phyloP scores from a whole-genome alignment of 2,113 vertebrate species.

The Odocoileus virginianus region DNA sequence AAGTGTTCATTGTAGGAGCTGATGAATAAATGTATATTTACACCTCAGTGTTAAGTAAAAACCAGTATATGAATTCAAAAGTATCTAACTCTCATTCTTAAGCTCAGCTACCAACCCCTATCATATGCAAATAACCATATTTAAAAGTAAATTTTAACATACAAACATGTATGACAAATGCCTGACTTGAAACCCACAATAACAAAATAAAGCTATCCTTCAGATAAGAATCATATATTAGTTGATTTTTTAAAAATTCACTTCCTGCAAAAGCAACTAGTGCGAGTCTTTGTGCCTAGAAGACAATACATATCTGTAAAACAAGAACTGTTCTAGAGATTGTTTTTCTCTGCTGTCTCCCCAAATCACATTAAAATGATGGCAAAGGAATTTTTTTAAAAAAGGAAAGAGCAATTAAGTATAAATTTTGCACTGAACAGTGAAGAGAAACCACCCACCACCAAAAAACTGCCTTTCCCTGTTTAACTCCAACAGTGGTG shows the following conservation, averaged over 20 bases:
- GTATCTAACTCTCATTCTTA: neutral
- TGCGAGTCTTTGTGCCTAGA: neutral
- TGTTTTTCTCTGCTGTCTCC: neutral
- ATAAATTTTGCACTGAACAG: neutral
- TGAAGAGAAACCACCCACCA: neutral
- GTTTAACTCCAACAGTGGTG: neutral
- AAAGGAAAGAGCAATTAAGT: neutral
- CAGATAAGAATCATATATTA: neutral
- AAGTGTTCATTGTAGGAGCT: neutral
- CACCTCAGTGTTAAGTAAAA: neutral
- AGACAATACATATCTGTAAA: neutral
- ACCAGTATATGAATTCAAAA: neutral
- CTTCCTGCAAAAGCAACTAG: neutral
- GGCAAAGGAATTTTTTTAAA: neutral
- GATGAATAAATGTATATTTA: neutral
- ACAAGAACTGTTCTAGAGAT: neutral
- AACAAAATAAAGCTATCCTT: neutral
- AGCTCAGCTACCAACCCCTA: neutral
- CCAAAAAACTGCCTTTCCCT: neutral
- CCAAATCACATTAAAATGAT: neutral
- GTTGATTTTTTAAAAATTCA: neutral
- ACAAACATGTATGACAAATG: neutral
- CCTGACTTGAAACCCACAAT: neutral
- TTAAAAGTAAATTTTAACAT: conserved; percentile 10
- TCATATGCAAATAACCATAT: neutral